Base-by-base conservation (phyloP, 1,140 invertebrate genomes). In the Centruroides sculpturatus region DNA sequence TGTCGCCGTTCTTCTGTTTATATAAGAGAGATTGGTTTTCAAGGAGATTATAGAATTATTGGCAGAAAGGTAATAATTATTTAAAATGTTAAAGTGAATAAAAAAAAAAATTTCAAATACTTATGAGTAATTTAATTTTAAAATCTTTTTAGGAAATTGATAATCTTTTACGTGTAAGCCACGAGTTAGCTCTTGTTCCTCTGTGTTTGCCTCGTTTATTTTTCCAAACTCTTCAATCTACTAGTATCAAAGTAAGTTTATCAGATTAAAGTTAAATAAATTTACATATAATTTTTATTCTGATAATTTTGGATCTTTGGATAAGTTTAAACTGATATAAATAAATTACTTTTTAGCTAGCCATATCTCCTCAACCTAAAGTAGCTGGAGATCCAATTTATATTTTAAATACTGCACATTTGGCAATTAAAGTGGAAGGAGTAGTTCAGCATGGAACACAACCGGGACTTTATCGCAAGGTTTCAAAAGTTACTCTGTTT, bases 371-470 rank as follows among this genome's bases (percentile, higher is more conserved):
- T 0, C 87, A 89, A 71, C 87, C 88, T 0, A 75, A 85, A 64
- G 81, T 82, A 46, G 76, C 82, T 35, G 84, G 84, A 1, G 87
- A 91, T 67, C 84, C 84, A 0, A 82, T 91, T 7, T 80, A 64
- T n/a, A 59, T 82, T 46, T 82, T 89, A 4, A 80, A 82, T 36
- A 85, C 86, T 50, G 85, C 84, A 56, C 83, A 88, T 61, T 75
- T 92, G 23, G 85, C 87, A 3, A 77, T 92, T 2, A 90, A 89
- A 75, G 85, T 92, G 1, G 89, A 92, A 73, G 89, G 89, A 8
- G 86, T 92, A 10, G 80, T 92, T 5, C 82, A 87, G 68, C 85
- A 89, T 64, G 71, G 71, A 11, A 66, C 69, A 34, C 62, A 66
- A 49, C 69, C 82, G 13, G 81, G 83, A 3, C 71, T 85, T 4